phyloP scores from a whole-genome alignment of 2,113 vertebrate species.

The Centropristis striata region DNA sequence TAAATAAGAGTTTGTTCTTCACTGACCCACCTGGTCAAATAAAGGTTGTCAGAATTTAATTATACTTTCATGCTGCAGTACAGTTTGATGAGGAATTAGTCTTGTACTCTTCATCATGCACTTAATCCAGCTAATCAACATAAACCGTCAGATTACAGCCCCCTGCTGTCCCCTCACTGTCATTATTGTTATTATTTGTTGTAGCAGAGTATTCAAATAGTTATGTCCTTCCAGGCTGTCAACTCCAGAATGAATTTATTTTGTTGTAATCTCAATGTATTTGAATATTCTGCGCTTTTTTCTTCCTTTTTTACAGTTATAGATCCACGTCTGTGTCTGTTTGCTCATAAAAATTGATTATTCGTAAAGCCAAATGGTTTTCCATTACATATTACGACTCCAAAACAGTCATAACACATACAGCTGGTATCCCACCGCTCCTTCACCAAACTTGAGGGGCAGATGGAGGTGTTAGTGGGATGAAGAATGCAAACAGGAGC shows the following conservation, averaged over 20 bases:
- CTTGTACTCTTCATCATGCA: conserved; percentile 44
- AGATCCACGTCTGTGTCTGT: conserved; percentile 18
- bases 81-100: conserved; percentile 60
- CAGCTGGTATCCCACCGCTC: not conserved
- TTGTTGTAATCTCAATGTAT: conserved; percentile 26
- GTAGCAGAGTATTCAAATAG: conserved; percentile 30
- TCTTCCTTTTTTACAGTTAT: conserved; percentile 9
- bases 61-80: conserved; percentile 40
- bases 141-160: conserved; percentile 55
- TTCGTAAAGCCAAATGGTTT: conserved; percentile 33
- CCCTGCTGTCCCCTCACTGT: conserved; percentile 62
- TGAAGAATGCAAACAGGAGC: conserved; percentile 56
- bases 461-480: conserved; percentile 33
- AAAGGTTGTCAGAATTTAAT: conserved; percentile 56
- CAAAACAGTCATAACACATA: not conserved
- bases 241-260: conserved; percentile 21
- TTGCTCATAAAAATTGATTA: conserved; percentile 39
- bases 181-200: conserved; percentile 40
- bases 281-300: not conserved
- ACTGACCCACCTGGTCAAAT: conserved; percentile 78
- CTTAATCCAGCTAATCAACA: conserved; percentile 63
- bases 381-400: conserved; percentile 14
- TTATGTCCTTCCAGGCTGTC: conserved; percentile 41
- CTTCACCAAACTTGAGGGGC: conserved; percentile 22
- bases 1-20: conserved; percentile 61